Evolutionary conservation across 2,113 vertebrate species (phyloP), one percentile per base, ranked within the genome.

Genomic region (Vidua chalybeata): DNA sequence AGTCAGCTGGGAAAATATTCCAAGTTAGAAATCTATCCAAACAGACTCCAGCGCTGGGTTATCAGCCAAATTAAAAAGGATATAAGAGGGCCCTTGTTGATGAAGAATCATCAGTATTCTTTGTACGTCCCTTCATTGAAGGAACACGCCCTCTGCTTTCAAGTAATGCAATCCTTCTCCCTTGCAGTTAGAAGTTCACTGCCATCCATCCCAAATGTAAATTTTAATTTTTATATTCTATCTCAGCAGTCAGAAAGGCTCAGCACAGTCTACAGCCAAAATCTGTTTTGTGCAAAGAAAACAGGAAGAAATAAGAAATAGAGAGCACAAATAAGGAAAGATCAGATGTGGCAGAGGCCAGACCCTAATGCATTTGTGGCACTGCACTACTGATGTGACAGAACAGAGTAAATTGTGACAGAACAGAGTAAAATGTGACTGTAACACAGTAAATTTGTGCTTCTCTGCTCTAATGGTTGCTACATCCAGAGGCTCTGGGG

Each of bases 91-190:
- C 27, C 71, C 74, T 93, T 87, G 85, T 68, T 87, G 81, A 84
- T 79, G 80, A 87, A 75, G 55, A 89, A 66, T 27, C 84, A 68
- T 79, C 67, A 41, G 24, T 76, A 93, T 76, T 94, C 89, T 85
- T 87, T 31, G 41, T 9, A 45, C 0, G 0, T 55, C 30, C 37
- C 28, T 76, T 62, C 67, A 51, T 0, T 39, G 22, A 91, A 87
- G 19, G 23, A 87, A 56, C 23, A 21, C 0, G 3, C 13, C 31
- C 24, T 46, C 35, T 14, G 24, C 56, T 91, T 91, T 73, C 71
- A 71, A 84, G 46, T 66, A 37, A 59, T 0, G 0, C 64, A 20
- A 4, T 48, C 33, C 55, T 86, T 43, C 45, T 7, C 15, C 30
- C 7, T 15, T 6, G 2, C 3, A 2, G 10, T 49, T 52, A 46